Conservation (phyloP, 1,140 invertebrate species). For the Amyelois transitella region DNA sequence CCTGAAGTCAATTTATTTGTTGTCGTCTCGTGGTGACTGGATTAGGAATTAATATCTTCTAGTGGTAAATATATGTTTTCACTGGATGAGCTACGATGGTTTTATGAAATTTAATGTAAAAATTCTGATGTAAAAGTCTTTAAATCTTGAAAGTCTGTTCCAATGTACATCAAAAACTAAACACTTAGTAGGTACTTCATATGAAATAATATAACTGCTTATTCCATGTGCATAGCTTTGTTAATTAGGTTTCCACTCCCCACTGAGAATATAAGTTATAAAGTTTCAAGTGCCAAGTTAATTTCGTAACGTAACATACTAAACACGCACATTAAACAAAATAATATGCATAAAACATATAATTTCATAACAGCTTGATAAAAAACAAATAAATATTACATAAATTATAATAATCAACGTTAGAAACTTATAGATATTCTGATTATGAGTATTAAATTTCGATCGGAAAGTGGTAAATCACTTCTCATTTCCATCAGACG, state of each 20-base stretch:
- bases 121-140: background rate
- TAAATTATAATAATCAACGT: background rate
- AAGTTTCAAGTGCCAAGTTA: background rate
- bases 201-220: no score
- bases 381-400: background rate
- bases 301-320: background rate
- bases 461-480: background rate
- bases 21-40: conserved; percentile 9
- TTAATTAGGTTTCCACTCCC: background rate
- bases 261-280: background rate
- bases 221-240: no score
- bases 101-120: no score
- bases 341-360: background rate
- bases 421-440: background rate
- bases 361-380: background rate
- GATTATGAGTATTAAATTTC: background rate
- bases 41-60: conserved; percentile 9
- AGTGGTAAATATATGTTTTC: background rate
- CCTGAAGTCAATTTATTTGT: conserved; percentile 22
- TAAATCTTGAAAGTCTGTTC: no score
- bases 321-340: background rate
- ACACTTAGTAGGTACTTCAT: no score
- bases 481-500: background rate
- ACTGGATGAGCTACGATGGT: background rate
- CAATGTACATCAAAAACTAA: no score